Base-by-base conservation (phyloP, 2,797 vertebrate species). In the Crenuchus spilurus region DNA sequence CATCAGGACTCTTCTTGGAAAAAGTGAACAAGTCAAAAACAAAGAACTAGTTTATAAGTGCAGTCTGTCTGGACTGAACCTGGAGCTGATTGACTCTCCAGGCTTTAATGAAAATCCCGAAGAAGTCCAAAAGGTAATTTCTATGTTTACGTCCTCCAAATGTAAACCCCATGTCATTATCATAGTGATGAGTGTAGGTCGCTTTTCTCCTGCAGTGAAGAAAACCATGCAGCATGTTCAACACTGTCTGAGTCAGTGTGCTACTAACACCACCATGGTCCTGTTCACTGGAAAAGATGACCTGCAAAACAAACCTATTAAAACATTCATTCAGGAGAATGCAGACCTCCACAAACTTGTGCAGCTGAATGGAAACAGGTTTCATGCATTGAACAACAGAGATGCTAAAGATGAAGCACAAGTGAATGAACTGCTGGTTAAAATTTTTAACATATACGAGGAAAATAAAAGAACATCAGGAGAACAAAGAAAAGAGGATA, bases 101-200 rank as follows among this genome's bases (percentile, higher is more conserved):
- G 75, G 46, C 0, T 54, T 77, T 77, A 49, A 77, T 14, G 41
- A 67, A 7, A 61, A 46, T 35, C 11, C 3, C 9, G 20, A 22
- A 14, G 1, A 55, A 54, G 62, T 77, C 8, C 9, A 48, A 5
- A 10, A 37, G 3, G 11, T 6, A 14, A 48, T 77, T 24, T 54
- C 46, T 1, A 37, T 3, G n/a, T 55, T 28, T 28, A 4, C 13
- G 14, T 49, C 39, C 20, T 1, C 0, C 54, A n/a, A n/a, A n/a
- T 44, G 54, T 60, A 33, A 31, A 41, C 75, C 61, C 13, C 75
- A 77, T 52, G 75, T 77, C 52, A 72, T 72, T 61, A 52, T 77
- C 4, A 58, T 60, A 51, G 75, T 66, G 18, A 37, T 72, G 9
- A 51, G 2, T 1, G 33, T 35, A 6, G 75, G 16, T 1, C 52